These are phyloP conservation scores for Micrastur ruficollis DNA, from an alignment of 2,797 vertebrate species.

Conservation along the genomic window DNA sequence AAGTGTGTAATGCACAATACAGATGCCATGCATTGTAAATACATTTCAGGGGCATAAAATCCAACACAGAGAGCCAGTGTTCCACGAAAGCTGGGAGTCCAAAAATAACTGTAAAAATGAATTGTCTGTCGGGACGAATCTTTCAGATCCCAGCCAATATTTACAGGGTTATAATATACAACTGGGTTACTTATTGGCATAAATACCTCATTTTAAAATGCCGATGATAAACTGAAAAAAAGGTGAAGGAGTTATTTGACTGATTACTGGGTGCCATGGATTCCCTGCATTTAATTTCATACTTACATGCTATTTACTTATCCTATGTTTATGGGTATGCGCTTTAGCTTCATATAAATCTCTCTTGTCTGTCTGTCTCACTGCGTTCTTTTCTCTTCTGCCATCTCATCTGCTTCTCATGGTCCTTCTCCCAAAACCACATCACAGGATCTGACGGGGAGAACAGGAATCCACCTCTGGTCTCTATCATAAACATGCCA, in stretches of 20 bases:
- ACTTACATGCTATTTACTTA: conserved; percentile 50
- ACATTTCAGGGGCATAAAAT: conserved; percentile 61
- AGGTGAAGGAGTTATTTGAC: conserved; percentile 44
- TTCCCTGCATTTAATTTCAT: conserved; percentile 45
- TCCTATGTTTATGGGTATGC: conserved; percentile 52
- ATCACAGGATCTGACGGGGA: conserved; percentile 40
- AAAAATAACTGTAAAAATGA: conserved; percentile 68
- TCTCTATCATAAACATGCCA: conserved; percentile 69
- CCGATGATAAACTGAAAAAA: conserved; percentile 25
- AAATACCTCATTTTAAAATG: conserved; percentile 52
- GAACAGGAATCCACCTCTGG: conserved; percentile 59
- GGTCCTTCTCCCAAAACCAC: conserved; percentile 54
- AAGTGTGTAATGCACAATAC: conserved; percentile 63
- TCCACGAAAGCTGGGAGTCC: conserved; percentile 55
- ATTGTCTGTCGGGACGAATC: conserved; percentile 57
- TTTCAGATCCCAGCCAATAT: conserved; percentile 45
- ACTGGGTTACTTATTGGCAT: conserved; percentile 49
- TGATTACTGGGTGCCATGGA: conserved; percentile 35
- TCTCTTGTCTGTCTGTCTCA: conserved; percentile 26
- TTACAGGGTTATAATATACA: conserved; percentile 47
- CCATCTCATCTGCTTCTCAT: conserved; percentile 62
- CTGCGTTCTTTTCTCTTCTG: conserved; percentile 44
- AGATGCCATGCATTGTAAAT: conserved; percentile 63
- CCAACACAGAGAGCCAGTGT: conserved; percentile 44
- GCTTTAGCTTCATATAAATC: conserved; percentile 57